A percentile compares a stretch with the other conserved stretches of the same genome.
phyloP scores from a whole-genome alignment of 2,888 invertebrate species.

The Chromoteleia sp. region DNA sequence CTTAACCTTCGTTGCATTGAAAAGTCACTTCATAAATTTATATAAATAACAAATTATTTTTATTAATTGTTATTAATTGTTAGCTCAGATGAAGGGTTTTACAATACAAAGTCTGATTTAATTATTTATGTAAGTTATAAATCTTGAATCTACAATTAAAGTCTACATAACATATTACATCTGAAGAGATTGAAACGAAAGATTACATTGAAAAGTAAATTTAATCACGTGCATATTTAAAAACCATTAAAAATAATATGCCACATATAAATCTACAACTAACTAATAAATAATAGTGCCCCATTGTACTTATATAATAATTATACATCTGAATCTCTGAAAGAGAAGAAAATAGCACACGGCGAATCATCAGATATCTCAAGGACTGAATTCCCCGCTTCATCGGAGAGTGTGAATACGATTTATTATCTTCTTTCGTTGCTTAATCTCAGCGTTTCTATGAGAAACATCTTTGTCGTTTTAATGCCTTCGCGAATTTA shows the following conservation, averaged over 20 bases:
- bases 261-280: background rate
- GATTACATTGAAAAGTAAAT: slow-evolving; percentile 12
- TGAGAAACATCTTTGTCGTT: slow-evolving; percentile 42
- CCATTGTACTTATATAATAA: slow-evolving; percentile 36
- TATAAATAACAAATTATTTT: too few species aligned
- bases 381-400: slow-evolving; percentile 26
- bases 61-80: background rate
- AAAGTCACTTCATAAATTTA: too few species aligned
- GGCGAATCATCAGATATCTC: slow-evolving; percentile 21
- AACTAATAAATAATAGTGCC: slow-evolving; percentile 26
- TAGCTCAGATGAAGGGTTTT: background rate
- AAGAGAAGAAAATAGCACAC: slow-evolving; percentile 24
- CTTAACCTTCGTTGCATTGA: too few species aligned
- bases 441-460: slow-evolving; percentile 29
- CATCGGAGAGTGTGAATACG: slow-evolving; percentile 29
- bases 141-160: background rate
- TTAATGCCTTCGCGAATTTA: slow-evolving; percentile 19
- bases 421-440: slow-evolving; percentile 39
- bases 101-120: background rate
- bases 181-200: slow-evolving; percentile 6
- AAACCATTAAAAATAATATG: slow-evolving; percentile 21
- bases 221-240: background rate
- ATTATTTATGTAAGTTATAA: background rate
- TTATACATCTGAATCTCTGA: slow-evolving; percentile 31
- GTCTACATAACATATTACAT: background rate